Conservation (phyloP, 2,113 vertebrate genomes). For the Engraulis encrasicolus region DNA sequence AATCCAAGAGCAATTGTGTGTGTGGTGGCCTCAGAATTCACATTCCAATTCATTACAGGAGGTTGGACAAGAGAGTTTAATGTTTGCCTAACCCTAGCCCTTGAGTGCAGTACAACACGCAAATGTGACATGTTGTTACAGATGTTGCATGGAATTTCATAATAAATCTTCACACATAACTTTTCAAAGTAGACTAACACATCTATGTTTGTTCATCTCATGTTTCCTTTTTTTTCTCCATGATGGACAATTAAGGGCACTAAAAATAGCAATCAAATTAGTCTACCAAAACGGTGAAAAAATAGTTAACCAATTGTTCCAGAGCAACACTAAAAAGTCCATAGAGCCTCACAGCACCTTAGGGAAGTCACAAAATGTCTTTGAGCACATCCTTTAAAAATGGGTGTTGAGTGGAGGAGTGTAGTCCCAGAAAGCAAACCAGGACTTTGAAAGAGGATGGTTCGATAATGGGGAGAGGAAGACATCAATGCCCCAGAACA, state of each 20-base stretch:
- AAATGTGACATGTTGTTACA: no score
- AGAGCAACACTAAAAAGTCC: not conserved
- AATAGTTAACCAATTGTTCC: not conserved
- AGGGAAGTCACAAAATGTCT: not conserved
- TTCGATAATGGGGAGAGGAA: not conserved
- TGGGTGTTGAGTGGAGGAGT: not conserved
- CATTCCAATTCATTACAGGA: not conserved
- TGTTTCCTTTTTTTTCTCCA: not conserved
- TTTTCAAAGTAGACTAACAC: not conserved
- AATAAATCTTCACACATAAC: no score
- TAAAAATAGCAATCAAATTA: not conserved
- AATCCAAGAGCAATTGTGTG: slow-evolving; percentile 21
- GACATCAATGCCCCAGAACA: not conserved
- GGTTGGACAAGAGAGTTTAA: not conserved
- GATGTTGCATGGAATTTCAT: no score
- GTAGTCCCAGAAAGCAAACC: not conserved
- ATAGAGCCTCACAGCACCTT: not conserved
- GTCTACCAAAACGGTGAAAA: no score
- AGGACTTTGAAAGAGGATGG: not conserved
- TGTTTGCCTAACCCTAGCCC: no score
- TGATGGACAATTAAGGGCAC: not conserved
- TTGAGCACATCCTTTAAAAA: not conserved
- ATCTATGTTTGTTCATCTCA: not conserved
- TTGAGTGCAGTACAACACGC: no score
- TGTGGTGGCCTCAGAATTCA: slow-evolving; percentile 1